Evolutionary conservation across 2,888 invertebrate species (phyloP).

Genomic region (Agrotis segetum): DNA sequence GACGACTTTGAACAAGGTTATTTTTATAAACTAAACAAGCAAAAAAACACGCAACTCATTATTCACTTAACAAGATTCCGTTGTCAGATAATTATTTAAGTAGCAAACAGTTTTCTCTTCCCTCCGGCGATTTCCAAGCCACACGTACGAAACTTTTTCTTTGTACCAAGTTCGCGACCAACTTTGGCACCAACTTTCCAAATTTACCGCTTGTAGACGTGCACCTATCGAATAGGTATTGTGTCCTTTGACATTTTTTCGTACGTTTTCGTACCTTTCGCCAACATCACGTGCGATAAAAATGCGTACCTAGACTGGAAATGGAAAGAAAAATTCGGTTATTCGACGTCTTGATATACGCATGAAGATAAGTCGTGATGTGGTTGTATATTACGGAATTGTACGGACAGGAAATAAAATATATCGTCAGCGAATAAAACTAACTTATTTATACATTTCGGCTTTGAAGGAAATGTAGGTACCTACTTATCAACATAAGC

Average conservation of each 20-base stretch:
- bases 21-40: neutral
- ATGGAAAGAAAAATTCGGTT: conserved; percentile 43
- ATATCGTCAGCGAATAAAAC: conserved; percentile 44
- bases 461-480: conserved; percentile 11
- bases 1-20: neutral
- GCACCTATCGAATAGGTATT: conserved; percentile 44
- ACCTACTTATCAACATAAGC: neutral
- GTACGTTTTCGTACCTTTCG: conserved; percentile 39
- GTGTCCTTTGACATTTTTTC: conserved; percentile 45
- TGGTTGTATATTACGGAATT: conserved; percentile 59
- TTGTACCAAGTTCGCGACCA: conserved; percentile 39
- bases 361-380: conserved; percentile 66
- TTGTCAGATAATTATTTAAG: conserved; percentile 60
- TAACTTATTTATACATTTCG: conserved; percentile 27
- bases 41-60: conserved; percentile 34
- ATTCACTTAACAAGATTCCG: conserved; percentile 47
- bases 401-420: conserved; percentile 59
- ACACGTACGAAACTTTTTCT: conserved; percentile 58
- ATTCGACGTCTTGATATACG: conserved; percentile 55
- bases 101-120: conserved; percentile 56
- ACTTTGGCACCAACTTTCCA: conserved; percentile 51
- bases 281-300: conserved; percentile 61
- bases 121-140: conserved; percentile 33
- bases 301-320: conserved; percentile 58
- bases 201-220: conserved; percentile 56